Conservation (phyloP, 1,140 invertebrate species). For the Paralvinella palmiformis region DNA sequence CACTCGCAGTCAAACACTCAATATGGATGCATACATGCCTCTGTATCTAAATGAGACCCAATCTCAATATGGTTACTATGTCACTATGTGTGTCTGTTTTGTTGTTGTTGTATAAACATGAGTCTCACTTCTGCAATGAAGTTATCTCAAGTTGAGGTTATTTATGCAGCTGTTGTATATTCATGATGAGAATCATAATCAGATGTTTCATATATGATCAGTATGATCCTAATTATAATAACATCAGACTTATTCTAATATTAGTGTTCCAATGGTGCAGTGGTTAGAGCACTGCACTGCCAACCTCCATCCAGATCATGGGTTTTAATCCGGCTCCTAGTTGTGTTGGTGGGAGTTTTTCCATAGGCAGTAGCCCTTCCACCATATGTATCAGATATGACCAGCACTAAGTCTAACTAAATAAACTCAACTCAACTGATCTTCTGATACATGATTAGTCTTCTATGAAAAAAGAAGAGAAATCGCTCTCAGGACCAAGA, state of each 20-base stretch:
- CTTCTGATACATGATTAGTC: not conserved
- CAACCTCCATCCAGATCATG: too few relatives aligned
- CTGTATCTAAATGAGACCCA: not conserved
- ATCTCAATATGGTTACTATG: not conserved
- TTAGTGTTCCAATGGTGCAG: too few relatives aligned
- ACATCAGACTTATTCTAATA: too few relatives aligned
- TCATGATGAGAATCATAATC: too few relatives aligned
- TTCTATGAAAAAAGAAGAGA: not conserved
- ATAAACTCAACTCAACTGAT: not conserved
- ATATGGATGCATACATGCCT: not conserved
- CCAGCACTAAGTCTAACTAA: not conserved
- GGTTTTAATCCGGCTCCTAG: not conserved
- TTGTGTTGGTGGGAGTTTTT: not conserved
- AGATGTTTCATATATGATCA: too few relatives aligned
- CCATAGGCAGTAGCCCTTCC: not conserved
- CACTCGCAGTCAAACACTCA: not conserved
- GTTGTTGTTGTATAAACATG: too few relatives aligned
- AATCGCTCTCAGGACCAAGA: too few relatives aligned
- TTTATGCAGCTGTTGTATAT: too few relatives aligned
- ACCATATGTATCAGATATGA: not conserved
- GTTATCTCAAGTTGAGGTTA: too few relatives aligned
- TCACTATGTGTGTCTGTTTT: not conserved
- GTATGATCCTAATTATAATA: too few relatives aligned
- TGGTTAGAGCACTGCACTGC: too few relatives aligned
- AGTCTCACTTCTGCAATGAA: too few relatives aligned